Evolutionary conservation across 2,888 invertebrate genomes (phyloP), one percentile per base, ranked within the genome.

Genomic region (Napeogenes inachia): DNA sequence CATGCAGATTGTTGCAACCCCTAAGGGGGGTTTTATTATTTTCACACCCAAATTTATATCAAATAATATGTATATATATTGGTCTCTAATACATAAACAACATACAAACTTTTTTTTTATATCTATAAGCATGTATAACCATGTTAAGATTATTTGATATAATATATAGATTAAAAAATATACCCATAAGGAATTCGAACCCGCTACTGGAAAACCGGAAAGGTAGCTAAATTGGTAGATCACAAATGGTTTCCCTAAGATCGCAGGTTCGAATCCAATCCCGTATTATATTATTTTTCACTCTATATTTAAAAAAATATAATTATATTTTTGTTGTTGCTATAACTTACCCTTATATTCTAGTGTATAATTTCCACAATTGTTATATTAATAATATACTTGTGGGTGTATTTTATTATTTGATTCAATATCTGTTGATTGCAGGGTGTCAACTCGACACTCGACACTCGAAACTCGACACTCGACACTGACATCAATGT

Each of bases 311-410:
- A 8, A 35, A 56, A 64, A 58, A 21, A 42, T 45, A 38, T 42
- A 38, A 42, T 53, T 60, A 46, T n/a, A 38, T 30, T 30, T 81
- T 78, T 89, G 87, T 89, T 89, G 80, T 88, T 84, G 83, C 77
- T 88, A 85, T 88, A 85, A 67, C 75, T 89, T 86, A 82, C 87
- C 75, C 58, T 65, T 72, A 66, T 62, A 47, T 53, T 21, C 59
- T 54, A 12, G 42, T 3, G 10, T 42, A 10, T 42, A 42, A 42
- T 12, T 42, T 42, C 10, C 8, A 42, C 42, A 10, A 42, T 42
- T 42, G 10, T 42, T 10, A 3, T 42, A 42, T 12, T 13, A 30
- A 13, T 50, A 50, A 21, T 50, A 50, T 21, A n/a, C n/a, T 47
- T 6, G n/a, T n/a, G 13, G n/a, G 12, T 47, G 13, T 47, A 47